Conservation (phyloP, 92 coral and sea anemone species). For the Parazoanthus darwini region DNA sequence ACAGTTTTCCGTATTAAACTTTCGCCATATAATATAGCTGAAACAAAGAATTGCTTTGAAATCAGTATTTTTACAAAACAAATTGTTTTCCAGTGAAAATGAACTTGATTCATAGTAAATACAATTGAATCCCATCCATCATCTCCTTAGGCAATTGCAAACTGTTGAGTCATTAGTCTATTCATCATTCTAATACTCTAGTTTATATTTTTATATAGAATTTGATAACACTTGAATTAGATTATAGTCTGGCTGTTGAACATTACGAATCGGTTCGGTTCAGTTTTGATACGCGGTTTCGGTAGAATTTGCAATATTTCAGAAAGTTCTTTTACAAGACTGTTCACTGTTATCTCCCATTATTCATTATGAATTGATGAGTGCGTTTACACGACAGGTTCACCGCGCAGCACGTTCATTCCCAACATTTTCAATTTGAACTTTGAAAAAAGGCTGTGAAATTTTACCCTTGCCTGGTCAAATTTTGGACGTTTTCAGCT, state of each 20-base stretch:
- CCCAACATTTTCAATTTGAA: not conserved
- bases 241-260: not conserved
- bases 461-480: not conserved
- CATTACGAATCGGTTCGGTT: not conserved
- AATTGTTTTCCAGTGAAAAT: not conserved
- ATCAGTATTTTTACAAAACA: conserved; percentile 1
- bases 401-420: not conserved
- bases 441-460: not conserved
- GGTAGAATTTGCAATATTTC: not conserved
- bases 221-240: not conserved
- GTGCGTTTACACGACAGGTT: not conserved
- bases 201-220: not conserved
- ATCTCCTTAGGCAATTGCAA: not conserved
- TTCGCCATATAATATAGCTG: not conserved
- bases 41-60: not conserved
- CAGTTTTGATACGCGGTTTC: not conserved
- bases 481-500: not conserved
- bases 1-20: not conserved
- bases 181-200: not conserved
- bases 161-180: not conserved
- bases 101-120: conserved; percentile 7
- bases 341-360: not conserved
- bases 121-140: not conserved
- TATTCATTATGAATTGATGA: not conserved
- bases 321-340: not conserved